Evolutionary conservation across 1,140 invertebrate species (phyloP), one percentile per base, ranked within the genome.

Genomic region (Drosophila miranda): DNA sequence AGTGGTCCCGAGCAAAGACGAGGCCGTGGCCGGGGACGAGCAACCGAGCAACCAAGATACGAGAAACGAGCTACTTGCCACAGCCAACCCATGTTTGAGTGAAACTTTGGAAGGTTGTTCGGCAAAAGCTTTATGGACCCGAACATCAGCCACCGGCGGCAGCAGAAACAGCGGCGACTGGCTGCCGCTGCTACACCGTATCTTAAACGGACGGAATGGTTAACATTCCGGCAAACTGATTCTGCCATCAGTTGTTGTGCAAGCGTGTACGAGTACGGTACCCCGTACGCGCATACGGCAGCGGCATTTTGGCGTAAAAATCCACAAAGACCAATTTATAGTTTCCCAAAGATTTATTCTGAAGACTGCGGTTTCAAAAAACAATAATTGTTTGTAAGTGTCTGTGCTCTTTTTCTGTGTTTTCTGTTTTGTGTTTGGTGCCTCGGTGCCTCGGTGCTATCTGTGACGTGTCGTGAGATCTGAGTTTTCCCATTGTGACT

Each of bases 231-330:
- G 56, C 60, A 71, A 60, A 74, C 38, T 52, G 9, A 67, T 42
- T 52, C 51, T 51, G 71, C 53, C 63, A 41, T 87, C 76, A 90
- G 89, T 90, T 76, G 70, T 78, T 78, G 68, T 75, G 66, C 68
- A 75, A 72, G 69, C 84, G 89, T 87, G 66, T 53, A 51, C 76
- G 78, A 78, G 68, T 54, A 52, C 78, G 76, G 81, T 72, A 49
- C 11, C 11, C 63, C 46, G 49, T 46, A 46, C 57, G 48, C 51
- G 51, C n/a, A 51, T 13, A 30, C 68, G 49, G 46, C 62, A 46
- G 43, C 42, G 11, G 11, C 11, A 13, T 38, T 38, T 38, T 38
- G 34, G 11, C 34, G 34, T 38, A 13, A 38, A 38, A 38, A 13
- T 38, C 34, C 4, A 2, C 34, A 13, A 38, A 38, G 11, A 38